These are phyloP conservation scores for Lepisosteus oculatus DNA, from an alignment of 2,113 vertebrate genomes.

Conservation along the genomic window DNA sequence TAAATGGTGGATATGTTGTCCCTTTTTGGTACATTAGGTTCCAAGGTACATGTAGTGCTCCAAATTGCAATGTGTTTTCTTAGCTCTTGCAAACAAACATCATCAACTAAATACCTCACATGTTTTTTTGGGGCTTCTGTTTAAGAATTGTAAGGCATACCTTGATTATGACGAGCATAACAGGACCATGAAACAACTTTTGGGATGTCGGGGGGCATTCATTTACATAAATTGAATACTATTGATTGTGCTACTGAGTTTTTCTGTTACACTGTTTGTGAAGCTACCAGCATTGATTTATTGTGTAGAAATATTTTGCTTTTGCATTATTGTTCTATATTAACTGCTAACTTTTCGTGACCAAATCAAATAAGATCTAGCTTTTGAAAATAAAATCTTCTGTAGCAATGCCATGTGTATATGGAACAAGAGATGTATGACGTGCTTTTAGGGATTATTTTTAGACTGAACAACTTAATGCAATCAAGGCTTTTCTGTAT, in stretches of 20 bases:
- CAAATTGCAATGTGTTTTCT: conserved; percentile 40
- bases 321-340: conserved; percentile 52
- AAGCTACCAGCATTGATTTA: conserved; percentile 43
- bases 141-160: conserved; percentile 29
- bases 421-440: conserved; percentile 57
- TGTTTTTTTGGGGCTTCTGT: conserved; percentile 31
- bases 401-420: conserved; percentile 65
- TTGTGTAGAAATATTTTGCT: conserved; percentile 32
- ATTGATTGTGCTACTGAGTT: conserved; percentile 34
- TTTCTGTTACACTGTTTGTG: conserved; percentile 35
- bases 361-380: conserved; percentile 68
- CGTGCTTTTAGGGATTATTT: conserved; percentile 40
- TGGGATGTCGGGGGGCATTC: conserved; percentile 36
- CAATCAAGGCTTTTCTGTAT: conserved; percentile 66
- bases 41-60: conserved; percentile 33
- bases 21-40: not conserved
- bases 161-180: conserved; percentile 30
- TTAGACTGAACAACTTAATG: conserved; percentile 43
- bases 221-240: conserved; percentile 35
- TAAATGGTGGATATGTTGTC: no score
- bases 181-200: conserved; percentile 33
- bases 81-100: conserved; percentile 35
- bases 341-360: conserved; percentile 62
- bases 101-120: conserved; percentile 61
- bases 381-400: conserved; percentile 61